Percentiles rank a stretch among this genome's conserved stretches.
Evolutionary conservation across 1,140 invertebrate species (phyloP).

Genomic region (Scaptomyza graminum): DNA sequence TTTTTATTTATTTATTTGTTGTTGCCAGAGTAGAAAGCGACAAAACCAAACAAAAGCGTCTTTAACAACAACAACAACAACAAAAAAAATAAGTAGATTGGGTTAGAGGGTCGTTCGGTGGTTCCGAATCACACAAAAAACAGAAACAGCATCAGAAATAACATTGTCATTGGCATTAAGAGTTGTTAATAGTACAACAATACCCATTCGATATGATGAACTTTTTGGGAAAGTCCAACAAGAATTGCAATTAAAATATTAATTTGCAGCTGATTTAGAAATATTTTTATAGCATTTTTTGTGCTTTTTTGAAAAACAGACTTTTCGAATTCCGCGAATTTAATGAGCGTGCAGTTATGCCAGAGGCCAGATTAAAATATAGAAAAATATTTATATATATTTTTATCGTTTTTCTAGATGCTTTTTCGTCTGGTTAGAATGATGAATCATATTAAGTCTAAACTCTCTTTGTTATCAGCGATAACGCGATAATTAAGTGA

Average conservation of each 20-base stretch:
- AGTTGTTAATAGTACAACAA: background rate
- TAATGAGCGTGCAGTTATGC: background rate
- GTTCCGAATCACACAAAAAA: background rate
- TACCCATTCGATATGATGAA: background rate
- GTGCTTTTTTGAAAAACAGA: no score
- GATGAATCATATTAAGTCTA: conserved; percentile 5
- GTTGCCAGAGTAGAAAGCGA: conserved; percentile 42
- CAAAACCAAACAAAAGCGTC: conserved; percentile 28
- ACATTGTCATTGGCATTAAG: background rate
- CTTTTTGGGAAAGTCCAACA: no score
- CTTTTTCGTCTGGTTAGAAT: no score
- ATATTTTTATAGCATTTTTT: no score
- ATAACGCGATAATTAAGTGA: conserved; percentile 13
- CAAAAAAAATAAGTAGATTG: conserved; percentile 21
- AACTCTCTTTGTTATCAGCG: conserved; percentile 10
- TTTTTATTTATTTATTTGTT: conserved; percentile 8
- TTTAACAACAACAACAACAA: background rate
- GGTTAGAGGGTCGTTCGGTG: conserved; percentile 39
- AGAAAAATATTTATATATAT: no score
- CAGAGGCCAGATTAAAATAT: no score
- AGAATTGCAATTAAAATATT: no score
- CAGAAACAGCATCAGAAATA: background rate
- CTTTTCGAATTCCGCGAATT: no score
- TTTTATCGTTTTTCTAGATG: no score
- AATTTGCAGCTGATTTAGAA: no score